Evolutionary conservation across 1,140 invertebrate species (phyloP).

Genomic region (Hylaeus volcanicus): DNA sequence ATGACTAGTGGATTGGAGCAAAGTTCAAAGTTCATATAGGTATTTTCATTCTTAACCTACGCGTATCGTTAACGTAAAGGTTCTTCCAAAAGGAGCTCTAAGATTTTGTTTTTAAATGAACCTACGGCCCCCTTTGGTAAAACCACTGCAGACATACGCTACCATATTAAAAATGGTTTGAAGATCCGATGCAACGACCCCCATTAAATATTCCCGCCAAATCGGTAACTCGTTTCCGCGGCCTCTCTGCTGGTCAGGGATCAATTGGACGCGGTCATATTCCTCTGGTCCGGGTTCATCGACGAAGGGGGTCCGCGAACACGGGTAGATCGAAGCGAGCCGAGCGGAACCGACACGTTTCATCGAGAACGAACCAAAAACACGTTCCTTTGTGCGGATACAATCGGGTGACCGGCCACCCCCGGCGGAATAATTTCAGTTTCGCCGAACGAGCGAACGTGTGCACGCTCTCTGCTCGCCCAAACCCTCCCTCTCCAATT

Average conservation of each 20-base stretch:
- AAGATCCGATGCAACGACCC: no score
- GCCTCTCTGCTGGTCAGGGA: constrained; percentile 4
- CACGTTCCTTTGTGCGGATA: constrained; percentile 45
- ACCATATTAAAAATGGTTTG: no score
- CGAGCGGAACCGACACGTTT: constrained; percentile 44
- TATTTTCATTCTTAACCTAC: no score
- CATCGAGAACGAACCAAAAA: constrained; percentile 48
- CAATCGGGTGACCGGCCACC: constrained; percentile 44
- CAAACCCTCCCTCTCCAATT: constrained; percentile 34
- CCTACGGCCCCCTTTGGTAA: no score
- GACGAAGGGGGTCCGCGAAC: constrained; percentile 2
- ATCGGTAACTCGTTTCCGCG: constrained; percentile 27
- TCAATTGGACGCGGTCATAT: constrained; percentile 38
- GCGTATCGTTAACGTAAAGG: no score
- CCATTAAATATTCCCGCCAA: constrained; percentile 34
- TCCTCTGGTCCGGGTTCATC: constrained; percentile 19
- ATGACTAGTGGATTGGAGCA: no score
- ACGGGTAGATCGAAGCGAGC: constrained; percentile 7
- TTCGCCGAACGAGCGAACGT: constrained; percentile 47
- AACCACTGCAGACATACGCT: no score
- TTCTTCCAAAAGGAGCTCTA: no score
- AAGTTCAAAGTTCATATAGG: no score
- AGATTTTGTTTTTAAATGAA: no score
- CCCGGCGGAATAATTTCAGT: constrained; percentile 61
- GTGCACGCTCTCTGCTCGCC: constrained; percentile 46